A percentile compares a stretch with the other conserved stretches of the same genome.
Evolutionary conservation across 2,797 vertebrate genomes (phyloP).

Genomic region (Bradypodion pumilum): DNA sequence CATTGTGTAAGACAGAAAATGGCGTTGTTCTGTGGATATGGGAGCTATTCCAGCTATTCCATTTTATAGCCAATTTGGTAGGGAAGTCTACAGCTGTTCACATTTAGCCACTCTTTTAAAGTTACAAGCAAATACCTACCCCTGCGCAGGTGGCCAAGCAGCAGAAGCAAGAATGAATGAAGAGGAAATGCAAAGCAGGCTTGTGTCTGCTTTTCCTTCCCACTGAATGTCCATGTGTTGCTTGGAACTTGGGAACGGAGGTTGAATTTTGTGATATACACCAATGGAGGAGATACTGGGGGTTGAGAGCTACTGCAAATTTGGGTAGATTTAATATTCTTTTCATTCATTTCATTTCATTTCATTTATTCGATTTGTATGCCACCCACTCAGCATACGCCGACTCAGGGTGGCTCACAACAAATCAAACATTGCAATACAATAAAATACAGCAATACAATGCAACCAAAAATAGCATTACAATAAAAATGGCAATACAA

Average conservation of each 20-base stretch:
- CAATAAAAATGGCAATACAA: no score
- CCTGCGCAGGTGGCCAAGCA: not conserved
- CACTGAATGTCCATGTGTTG: not conserved
- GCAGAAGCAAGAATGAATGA: not conserved
- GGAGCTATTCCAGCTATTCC: not conserved
- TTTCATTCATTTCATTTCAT: no score
- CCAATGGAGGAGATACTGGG: not conserved
- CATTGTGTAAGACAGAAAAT: not conserved
- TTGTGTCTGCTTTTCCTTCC: not conserved
- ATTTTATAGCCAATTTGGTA: not conserved
- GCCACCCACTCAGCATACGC: no score
- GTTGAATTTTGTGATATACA: not conserved
- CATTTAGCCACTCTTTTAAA: constrained; percentile 3
- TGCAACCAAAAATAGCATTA: no score
- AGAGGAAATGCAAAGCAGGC: not conserved
- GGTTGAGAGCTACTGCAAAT: no score
- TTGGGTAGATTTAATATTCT: not conserved
- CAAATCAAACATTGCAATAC: no score
- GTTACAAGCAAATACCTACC: not conserved
- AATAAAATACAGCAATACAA: no score
- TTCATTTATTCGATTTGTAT: no score
- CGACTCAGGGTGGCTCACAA: no score
- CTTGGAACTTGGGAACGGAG: no score
- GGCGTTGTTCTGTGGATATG: not conserved
- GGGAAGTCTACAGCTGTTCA: not conserved